A percentile compares a stretch with the other conserved stretches of the same genome.
phyloP scores from a whole-genome alignment of 2,888 invertebrate genomes.

The Apoda limacodes region DNA sequence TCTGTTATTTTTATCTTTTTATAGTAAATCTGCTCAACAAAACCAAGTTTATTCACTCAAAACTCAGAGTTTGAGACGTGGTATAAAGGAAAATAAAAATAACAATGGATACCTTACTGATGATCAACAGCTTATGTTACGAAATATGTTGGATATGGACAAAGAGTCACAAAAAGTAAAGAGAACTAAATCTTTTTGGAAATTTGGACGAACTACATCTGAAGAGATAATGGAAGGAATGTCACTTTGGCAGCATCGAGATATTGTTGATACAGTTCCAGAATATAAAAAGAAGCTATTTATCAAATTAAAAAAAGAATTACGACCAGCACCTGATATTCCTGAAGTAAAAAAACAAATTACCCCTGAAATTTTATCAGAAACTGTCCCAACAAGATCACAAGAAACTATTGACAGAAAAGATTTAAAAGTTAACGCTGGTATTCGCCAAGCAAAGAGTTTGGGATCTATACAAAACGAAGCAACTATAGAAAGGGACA shows the following conservation, averaged over 20 bases:
- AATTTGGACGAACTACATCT: constrained; percentile 78
- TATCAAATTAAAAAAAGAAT: constrained; percentile 54
- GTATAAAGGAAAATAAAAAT: constrained; percentile 39
- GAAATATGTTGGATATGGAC: constrained; percentile 65
- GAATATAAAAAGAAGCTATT: constrained; percentile 64
- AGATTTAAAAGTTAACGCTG: constrained; percentile 48
- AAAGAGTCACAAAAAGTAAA: constrained; percentile 77
- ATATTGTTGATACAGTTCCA: constrained; percentile 79
- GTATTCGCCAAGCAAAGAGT: constrained; percentile 60
- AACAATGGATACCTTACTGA: constrained; percentile 66
- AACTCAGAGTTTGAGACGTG: constrained; percentile 60
- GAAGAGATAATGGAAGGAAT: constrained; percentile 87
- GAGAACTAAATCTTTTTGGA: constrained; percentile 88
- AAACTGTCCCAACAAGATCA: constrained; percentile 35
- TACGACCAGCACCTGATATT: constrained; percentile 51
- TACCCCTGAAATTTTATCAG: constrained; percentile 37
- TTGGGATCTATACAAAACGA: constrained; percentile 59
- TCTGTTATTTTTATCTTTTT: constrained; percentile 28
- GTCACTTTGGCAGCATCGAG: constrained; percentile 88
- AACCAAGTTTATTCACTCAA: constrained; percentile 54
- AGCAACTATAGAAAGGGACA: constrained; percentile 40
- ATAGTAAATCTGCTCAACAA: constrained; percentile 56
- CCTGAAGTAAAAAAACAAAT: constrained; percentile 40
- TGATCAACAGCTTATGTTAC: constrained; percentile 63
- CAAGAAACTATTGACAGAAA: constrained; percentile 62